Percentiles rank a stretch among this genome's conserved stretches.
phyloP scores from a whole-genome alignment of 2,888 invertebrate genomes.

The Polylopha cassiicola region DNA sequence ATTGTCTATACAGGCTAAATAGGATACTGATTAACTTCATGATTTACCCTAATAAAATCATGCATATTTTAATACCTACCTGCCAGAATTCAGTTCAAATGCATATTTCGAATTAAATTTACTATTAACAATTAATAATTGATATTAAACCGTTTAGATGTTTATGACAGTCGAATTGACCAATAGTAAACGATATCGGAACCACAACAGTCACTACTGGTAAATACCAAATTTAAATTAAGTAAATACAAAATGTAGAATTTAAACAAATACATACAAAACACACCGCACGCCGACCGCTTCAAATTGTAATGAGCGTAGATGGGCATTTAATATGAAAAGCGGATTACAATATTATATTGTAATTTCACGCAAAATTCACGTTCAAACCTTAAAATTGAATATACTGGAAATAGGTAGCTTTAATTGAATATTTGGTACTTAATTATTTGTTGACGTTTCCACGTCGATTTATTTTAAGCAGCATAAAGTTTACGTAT shows the following conservation, averaged over 20 bases:
- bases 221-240: slow-evolving; percentile 36
- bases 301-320: slow-evolving; percentile 50
- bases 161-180: slow-evolving; percentile 9
- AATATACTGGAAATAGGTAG: neutral
- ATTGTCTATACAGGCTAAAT: too few species aligned
- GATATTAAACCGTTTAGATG: too few species aligned
- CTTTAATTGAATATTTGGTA: too few species aligned
- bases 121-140: too few species aligned
- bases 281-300: slow-evolving; percentile 38
- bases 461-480: too few species aligned
- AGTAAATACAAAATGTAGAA: slow-evolving; percentile 40
- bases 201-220: slow-evolving; percentile 17
- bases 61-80: too few species aligned
- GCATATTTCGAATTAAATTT: too few species aligned
- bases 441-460: too few species aligned
- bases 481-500: too few species aligned
- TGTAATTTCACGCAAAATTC: slow-evolving; percentile 37
- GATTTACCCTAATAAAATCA: neutral
- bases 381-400: slow-evolving; percentile 33
- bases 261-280: slow-evolving; percentile 42
- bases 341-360: slow-evolving; percentile 36
- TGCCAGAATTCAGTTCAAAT: too few species aligned
- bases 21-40: too few species aligned
- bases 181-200: slow-evolving; percentile 7
- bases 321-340: slow-evolving; percentile 36